Evolutionary conservation across 2,797 vertebrate genomes (phyloP), one percentile per base, ranked within the genome.

Genomic region (Octomys mimax): DNA sequence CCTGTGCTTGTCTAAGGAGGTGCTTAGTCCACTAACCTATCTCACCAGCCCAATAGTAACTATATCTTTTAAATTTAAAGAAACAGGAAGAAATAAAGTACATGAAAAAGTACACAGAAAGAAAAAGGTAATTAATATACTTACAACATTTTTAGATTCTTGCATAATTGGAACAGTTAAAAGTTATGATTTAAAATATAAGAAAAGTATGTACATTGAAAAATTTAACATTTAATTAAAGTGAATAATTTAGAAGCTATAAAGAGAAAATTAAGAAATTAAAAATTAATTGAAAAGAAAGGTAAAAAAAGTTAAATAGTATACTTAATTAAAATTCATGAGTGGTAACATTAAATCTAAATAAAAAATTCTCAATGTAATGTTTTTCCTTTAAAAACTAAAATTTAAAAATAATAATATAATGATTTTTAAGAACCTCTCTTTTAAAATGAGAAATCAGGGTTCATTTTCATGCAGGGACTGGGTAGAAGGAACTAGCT

Each of bases 231-330:
- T 66, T 64, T 81, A 93, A 80, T 52, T 81, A 62, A 70, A 68
- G 81, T 93, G 66, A 93, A 88, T 62, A 87, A 39, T 81, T 92
- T n/a, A 79, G 21, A 52, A 78, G 16, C 46, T 10, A 52, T 81
- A 80, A 5, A 81, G 49, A 6, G 6, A 24, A 87, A 64, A 42
- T 93, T n/a, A 62, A 71, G 87, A 68, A 52, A 39, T 7, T 73
- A 62, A 62, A 39, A 14, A 83, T 33, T 52, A 13, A 73, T 39
- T 6, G 31, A 31, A 64, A 64, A 46, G 68, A 70, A 68, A 86
- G 26, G 12, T 26, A 49, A 14, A 75, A 92, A 91, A 77, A 31
- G 36, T 42, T 33, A 61, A 71, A 5, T 81, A 4, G 1, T 16
- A 12, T 52, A 33, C 81, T 33, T 8, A 46, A 87, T 3, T n/a